Base-by-base conservation (phyloP, 92 coral and sea anemone genomes). In the Chrysogorgia sp. region DNA sequence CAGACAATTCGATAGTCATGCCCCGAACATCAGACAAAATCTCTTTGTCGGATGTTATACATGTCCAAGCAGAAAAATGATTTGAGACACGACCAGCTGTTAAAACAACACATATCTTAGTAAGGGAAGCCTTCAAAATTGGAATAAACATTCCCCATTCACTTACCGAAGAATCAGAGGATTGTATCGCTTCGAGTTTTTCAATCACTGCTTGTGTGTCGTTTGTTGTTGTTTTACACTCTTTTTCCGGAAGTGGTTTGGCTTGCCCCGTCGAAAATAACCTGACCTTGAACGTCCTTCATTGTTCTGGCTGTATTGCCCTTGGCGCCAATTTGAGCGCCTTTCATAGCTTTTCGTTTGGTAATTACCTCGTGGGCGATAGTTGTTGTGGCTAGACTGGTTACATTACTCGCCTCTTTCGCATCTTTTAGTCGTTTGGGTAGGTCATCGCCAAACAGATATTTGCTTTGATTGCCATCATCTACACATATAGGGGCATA, bases 381-480 rank as follows among this genome's bases (percentile, higher is more conserved):
- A n/a, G n/a, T n/a, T n/a, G n/a, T n/a, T n/a, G n/a, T n/a, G n/a
- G n/a, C n/a, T n/a, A n/a, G n/a, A n/a, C n/a, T n/a, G n/a, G n/a
- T n/a, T n/a, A n/a, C n/a, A n/a, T n/a, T n/a, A 56, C 62, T 79
- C 1, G 0, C 29, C 8, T 67, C 40, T 74, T 74, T 63, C 45
- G 84, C 50, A 43, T 79, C 84, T 29, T 24, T 58, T 12, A 60
- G 20, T 33, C 59, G 6, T 32, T 77, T 77, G 31, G 74, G 17
- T 2, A 75, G 22, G 56, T 75, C 81, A 9, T 55, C 69, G 49
- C 68, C 81, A 35, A 53, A 75, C 1, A 75, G 67, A 52, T 53
- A 29, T 10, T 32, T 33, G 13, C 71, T 23, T 29, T 41, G 7
- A 8, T 25, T 14, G 28, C 41, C 55, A 19, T 19, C 58, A 32